Evolutionary conservation across 2,888 invertebrate species (phyloP), one percentile per base, ranked within the genome.

Genomic region (Theodoxus fluviatilis): DNA sequence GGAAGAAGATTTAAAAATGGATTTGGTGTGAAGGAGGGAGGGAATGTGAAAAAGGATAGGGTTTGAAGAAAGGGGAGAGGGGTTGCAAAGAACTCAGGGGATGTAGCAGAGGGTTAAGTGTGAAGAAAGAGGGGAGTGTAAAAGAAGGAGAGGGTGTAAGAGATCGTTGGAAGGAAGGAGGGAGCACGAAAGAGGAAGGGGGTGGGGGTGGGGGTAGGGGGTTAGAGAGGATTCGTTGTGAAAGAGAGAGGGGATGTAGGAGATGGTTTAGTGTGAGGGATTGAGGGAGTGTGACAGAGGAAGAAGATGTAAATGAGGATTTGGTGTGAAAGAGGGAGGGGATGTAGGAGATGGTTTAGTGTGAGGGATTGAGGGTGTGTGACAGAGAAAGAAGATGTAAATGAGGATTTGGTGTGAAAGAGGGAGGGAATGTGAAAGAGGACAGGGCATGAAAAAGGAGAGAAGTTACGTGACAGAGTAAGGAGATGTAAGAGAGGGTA

Each of bases 341-440:
- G n/a, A n/a, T n/a, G n/a, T n/a, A n/a, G n/a, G n/a, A n/a, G n/a
- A n/a, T n/a, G n/a, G n/a, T n/a, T n/a, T n/a, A n/a, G n/a, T n/a
- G n/a, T n/a, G n/a, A n/a, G n/a, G n/a, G n/a, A n/a, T n/a, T n/a
- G n/a, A n/a, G 25, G 70, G 64, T 35, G 15, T 31, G 7, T 40
- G 55, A 64, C 15, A 40, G 40, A 69, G 31, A 64, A 49, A 69
- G 35, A 52, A 38, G 37, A 63, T 63, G 59, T 55, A 65, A 47
- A 18, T 25, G 22, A n/a, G 55, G 12, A 35, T 52, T 52, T 40
- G 35, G 69, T 52, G 47, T 43, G 59, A 47, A 52, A 66, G 70
- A 66, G 64, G 40, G 52, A 64, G 37, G 38, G 33, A 22, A 3
- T 33, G 31, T 25, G 38, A 59, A 35, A 43, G 57, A 9, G 40